A percentile compares a stretch with the other conserved stretches of the same genome.
Conservation (phyloP, 2,888 invertebrate species). For the Drosophila quinaria region DNA sequence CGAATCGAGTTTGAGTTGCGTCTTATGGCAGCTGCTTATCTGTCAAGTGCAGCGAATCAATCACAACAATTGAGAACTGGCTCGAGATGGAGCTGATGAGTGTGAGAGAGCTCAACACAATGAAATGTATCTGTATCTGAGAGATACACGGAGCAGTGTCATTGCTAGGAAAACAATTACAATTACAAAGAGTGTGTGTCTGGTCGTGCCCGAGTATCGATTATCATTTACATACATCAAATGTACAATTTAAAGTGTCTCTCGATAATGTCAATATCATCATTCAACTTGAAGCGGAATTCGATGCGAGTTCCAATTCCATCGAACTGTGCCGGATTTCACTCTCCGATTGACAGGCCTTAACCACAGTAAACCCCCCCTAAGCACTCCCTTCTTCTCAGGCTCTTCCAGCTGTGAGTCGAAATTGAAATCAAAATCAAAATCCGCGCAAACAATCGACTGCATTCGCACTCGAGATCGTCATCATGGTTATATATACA, state of each 20-base stretch:
- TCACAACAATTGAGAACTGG: slow-evolving; percentile 58
- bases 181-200: slow-evolving; percentile 8
- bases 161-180: slow-evolving; percentile 34
- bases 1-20: not conserved
- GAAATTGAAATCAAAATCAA: slow-evolving; percentile 55
- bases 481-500: slow-evolving; percentile 33
- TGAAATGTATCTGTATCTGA: slow-evolving; percentile 20
- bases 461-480: slow-evolving; percentile 72
- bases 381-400: not conserved
- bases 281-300: slow-evolving; percentile 59
- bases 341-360: slow-evolving; percentile 65
- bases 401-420: slow-evolving; percentile 23
- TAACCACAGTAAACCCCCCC: slow-evolving; percentile 23
- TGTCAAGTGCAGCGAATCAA: slow-evolving; percentile 74
- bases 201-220: slow-evolving; percentile 20
- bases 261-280: slow-evolving; percentile 83
- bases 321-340: slow-evolving; percentile 77
- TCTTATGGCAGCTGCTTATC: slow-evolving; percentile 49
- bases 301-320: slow-evolving; percentile 58
- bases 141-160: slow-evolving; percentile 37
- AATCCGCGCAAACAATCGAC: slow-evolving; percentile 78
- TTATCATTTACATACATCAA: slow-evolving; percentile 72
- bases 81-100: slow-evolving; percentile 15
- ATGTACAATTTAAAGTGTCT: slow-evolving; percentile 76
- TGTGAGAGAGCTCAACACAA: slow-evolving; percentile 28